phyloP scores from a whole-genome alignment of 2,113 vertebrate genomes.

The Chionomys nivalis region DNA sequence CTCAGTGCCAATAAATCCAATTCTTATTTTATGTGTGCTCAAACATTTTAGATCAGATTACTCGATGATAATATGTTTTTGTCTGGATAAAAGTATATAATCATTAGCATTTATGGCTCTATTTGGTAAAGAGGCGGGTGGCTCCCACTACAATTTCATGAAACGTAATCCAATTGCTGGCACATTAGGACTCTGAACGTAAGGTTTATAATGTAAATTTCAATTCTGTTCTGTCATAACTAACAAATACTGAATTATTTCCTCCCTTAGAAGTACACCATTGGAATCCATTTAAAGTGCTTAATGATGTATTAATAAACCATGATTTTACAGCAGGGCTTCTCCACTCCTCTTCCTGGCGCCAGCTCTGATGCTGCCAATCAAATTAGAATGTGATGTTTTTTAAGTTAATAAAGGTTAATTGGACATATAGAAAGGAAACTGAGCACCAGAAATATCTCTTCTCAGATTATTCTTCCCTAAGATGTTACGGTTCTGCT shows the following conservation, averaged over 20 bases:
- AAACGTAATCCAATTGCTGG: constrained; percentile 77
- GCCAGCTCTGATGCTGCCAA: constrained; percentile 76
- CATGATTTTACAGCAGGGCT: constrained; percentile 82
- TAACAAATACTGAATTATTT: constrained; percentile 86
- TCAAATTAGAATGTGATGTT: constrained; percentile 81
- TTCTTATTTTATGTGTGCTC: constrained; percentile 46
- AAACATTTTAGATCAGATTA: constrained; percentile 41
- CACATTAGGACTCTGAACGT: constrained; percentile 80
- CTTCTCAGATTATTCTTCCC: constrained; percentile 49
- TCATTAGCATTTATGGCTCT: constrained; percentile 76
- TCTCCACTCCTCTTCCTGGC: constrained; percentile 77
- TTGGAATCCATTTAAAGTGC: constrained; percentile 84
- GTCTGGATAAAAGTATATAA: constrained; percentile 62
- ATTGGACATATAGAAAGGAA: constrained; percentile 81
- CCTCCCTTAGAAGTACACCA: constrained; percentile 81
- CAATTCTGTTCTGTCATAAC: constrained; percentile 83
- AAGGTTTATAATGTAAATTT: constrained; percentile 83
- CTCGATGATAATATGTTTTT: constrained; percentile 39
- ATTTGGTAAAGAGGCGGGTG: constrained; percentile 59
- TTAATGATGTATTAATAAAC: constrained; percentile 88
- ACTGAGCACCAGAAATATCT: constrained; percentile 40
- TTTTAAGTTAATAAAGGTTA: constrained; percentile 85
- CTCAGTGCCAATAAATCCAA: constrained; percentile 64
- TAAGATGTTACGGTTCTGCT: constrained; percentile 25
- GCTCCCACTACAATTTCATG: constrained; percentile 64